Base-by-base conservation (phyloP, 64 coral and sea anemone genomes). In the Montipora foliosa region DNA sequence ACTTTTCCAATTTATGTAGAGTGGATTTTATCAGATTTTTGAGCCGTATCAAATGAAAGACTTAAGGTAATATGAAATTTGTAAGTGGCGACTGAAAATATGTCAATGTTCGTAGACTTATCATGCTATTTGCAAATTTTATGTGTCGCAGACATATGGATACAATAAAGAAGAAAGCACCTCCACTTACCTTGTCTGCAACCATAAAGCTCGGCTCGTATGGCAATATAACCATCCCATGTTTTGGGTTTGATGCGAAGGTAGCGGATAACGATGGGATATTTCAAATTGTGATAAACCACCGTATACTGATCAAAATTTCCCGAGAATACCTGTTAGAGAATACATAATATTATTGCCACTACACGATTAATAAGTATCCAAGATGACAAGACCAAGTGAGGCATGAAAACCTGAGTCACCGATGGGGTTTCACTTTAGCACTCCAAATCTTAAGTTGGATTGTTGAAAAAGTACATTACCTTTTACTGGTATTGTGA, bases 151-250 rank as follows among this genome's bases (percentile, higher is more conserved):
- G 6, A 6, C 57, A 59, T 6, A 59, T 59, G 12, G 57, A 59
- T 59, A 4, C 17, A 67, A 16, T 15, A 16, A 67, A 16, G 17
- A 0, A 67, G 15, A 67, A 67, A 15, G 10, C 5, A 57, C 10
- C 10, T 10, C 6, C 10, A 50, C 49, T 4, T 52, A 79, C 77
- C 77, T 79, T 79, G 14, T 79, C 77, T 79, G 19, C 77, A 79
- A 15, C 77, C 77, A 52, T 79, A 79, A 16, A 79, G 51, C 77
- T 79, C 77, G 8, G 77, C 77, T 77, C 87, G 87, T 45, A 89
- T 4, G n/a, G 87, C 68, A 49, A 89, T 89, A 20, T 89, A 45
- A 37, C 72, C 48, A 29, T 89, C 14, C 87, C 87, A 89, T 3
- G 87, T 61, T 47, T 89, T 89, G 0, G 87, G 87, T 12, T 77